phyloP scores from a whole-genome alignment of 2,113 vertebrate genomes.

The Coregonus clupeaformis region DNA sequence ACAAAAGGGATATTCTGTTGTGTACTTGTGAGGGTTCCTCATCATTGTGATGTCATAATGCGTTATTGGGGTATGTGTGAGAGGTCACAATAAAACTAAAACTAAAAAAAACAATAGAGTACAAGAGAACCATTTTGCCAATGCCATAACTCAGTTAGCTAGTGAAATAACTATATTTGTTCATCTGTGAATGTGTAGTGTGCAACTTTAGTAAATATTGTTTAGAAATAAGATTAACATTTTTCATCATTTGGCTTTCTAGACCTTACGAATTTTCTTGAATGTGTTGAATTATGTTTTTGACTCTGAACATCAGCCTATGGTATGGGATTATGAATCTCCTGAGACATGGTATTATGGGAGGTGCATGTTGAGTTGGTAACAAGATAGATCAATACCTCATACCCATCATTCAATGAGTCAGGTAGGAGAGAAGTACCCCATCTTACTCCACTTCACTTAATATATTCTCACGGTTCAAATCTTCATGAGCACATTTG shows the following conservation, averaged over 20 bases:
- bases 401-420: slow-evolving; percentile 25
- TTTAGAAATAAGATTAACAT: background rate
- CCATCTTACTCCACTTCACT: background rate
- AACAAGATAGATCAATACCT: slow-evolving; percentile 36
- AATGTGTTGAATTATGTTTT: background rate
- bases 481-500: background rate
- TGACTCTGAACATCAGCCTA: background rate
- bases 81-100: background rate
- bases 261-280: background rate
- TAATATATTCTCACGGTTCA: background rate
- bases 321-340: background rate
- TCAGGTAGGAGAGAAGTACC: slow-evolving; percentile 10
- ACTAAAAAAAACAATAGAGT: background rate
- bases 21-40: background rate
- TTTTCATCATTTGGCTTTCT: no score
- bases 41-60: background rate
- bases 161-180: background rate
- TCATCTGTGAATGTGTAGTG: background rate
- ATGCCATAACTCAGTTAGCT: background rate
- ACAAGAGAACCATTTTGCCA: background rate
- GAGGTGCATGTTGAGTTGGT: background rate
- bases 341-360: background rate
- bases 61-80: background rate
- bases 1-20: background rate
- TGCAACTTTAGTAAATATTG: background rate